Conservation (phyloP, 1,140 invertebrate genomes). For the Zaprionus kolodkinae region DNA sequence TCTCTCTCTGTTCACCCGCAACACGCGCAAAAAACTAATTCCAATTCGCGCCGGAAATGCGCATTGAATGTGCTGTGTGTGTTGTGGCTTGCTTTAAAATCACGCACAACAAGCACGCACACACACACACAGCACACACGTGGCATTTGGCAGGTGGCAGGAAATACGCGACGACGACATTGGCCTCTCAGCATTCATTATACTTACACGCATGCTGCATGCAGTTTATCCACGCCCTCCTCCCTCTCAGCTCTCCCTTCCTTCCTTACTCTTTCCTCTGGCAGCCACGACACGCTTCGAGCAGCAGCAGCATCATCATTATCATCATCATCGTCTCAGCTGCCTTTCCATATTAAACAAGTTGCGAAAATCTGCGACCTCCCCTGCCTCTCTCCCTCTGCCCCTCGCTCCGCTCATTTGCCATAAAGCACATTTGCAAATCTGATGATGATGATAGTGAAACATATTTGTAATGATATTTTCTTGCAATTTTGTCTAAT, state of each 20-base stretch:
- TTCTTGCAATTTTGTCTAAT: conserved; percentile 34
- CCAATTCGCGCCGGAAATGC: conserved; percentile 51
- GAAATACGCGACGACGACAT: conserved; percentile 13
- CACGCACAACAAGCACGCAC: conserved; percentile 26
- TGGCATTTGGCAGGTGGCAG: neutral
- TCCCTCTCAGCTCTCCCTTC: neutral
- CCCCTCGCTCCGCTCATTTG: conserved; percentile 28
- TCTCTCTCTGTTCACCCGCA: no score
- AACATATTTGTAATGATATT: conserved; percentile 46
- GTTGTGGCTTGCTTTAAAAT: conserved; percentile 12
- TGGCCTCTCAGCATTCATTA: conserved; percentile 24
- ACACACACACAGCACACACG: conserved; percentile 20
- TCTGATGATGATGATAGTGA: conserved; percentile 28
- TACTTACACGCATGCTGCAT: conserved; percentile 28
- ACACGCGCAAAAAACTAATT: conserved; percentile 48
- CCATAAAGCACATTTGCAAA: conserved; percentile 65
- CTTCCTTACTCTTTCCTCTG: neutral
- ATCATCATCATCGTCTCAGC: conserved; percentile 10
- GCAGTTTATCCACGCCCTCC: conserved; percentile 8
- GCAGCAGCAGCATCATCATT: neutral
- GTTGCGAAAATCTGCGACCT: conserved; percentile 17
- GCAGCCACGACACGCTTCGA: conserved; percentile 12
- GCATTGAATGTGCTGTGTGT: conserved; percentile 11
- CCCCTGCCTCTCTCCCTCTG: neutral
- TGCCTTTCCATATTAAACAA: conserved; percentile 45